Evolutionary conservation across 2,888 invertebrate species (phyloP).

Genomic region (Drosophila paracracens): DNA sequence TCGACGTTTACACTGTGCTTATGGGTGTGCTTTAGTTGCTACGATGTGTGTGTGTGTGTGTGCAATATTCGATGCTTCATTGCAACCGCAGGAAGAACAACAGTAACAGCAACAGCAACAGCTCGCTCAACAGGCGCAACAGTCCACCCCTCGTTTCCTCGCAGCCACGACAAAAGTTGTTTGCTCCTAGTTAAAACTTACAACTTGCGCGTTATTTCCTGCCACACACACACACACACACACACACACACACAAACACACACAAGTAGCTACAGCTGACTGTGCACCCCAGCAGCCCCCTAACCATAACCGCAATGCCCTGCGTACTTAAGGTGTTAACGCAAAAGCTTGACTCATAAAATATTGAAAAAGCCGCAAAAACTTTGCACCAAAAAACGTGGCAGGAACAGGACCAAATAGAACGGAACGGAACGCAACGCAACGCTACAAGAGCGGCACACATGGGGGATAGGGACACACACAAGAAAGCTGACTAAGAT

Average conservation of each 20-base stretch:
- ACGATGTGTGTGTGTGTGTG: conserved; percentile 26
- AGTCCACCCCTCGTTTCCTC: conserved; percentile 15
- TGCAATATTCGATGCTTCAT: conserved; percentile 73
- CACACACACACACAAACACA: conserved; percentile 1
- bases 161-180: conserved; percentile 51
- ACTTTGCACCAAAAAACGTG: conserved; percentile 78
- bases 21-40: conserved; percentile 23
- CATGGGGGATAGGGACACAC: conserved; percentile 14
- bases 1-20: conserved; percentile 56
- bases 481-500: conserved; percentile 35
- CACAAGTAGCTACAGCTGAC: conserved; percentile 13
- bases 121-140: conserved; percentile 60
- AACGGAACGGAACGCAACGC: conserved; percentile 25
- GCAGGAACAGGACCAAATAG: conserved; percentile 27
- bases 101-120: conserved; percentile 50
- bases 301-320: conserved; percentile 65
- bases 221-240: conserved; percentile 50
- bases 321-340: conserved; percentile 81
- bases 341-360: conserved; percentile 83
- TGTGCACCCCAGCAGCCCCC: conserved; percentile 8
- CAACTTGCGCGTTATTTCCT: conserved; percentile 78
- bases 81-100: conserved; percentile 67
- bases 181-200: conserved; percentile 76
- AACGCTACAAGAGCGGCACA: conserved; percentile 15
- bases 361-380: conserved; percentile 84